Base-by-base conservation (phyloP, 2,113 vertebrate species). In the Vicugna pacos region DNA sequence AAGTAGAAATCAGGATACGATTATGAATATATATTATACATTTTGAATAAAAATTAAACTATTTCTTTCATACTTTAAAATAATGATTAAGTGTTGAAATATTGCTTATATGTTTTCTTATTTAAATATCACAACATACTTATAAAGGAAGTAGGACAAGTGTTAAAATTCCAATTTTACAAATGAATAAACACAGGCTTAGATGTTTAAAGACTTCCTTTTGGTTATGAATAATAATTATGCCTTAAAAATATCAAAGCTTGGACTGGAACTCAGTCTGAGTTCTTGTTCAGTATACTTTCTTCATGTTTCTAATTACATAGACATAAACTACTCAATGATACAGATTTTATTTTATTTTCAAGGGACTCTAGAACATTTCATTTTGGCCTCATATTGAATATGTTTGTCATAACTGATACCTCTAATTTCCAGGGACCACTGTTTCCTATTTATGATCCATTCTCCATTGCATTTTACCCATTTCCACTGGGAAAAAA, bases 11-110 rank as follows among this genome's bases (percentile, higher is more conserved):
- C 3, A 69, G 35, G 13, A 48, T 60, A 50, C 50, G 8, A 20
- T 54, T 46, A 0, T 32, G 58, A 67, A 69, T 70, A 50, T 22
- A 46, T 42, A n/a, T 64, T 35, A 4, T 64, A 85, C 42, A 35
- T 19, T 95, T 72, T 60, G 5, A 91, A 83, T 84, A 64, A 84
- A 91, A 76, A 58, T 85, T 60, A 64, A 50, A 67, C 48, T 32
- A 58, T 60, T 62, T 77, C 30, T 30, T 90, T 84, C 8, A 35
- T 91, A 56, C 16, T 14, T 58, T 42, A 10, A 87, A 84, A 75
- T 85, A 75, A 79, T 88, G 76, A 56, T 75, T 95, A 4, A 26
- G 73, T 64, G 17, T 86, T 91, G 22, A 93, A 30, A 42, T 73
- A 3, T 32, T 84, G 8, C 5, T 64, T 69, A 35, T 77, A 30